phyloP scores from a whole-genome alignment of 2,888 invertebrate genomes.

The Eustalomyia histrio region DNA sequence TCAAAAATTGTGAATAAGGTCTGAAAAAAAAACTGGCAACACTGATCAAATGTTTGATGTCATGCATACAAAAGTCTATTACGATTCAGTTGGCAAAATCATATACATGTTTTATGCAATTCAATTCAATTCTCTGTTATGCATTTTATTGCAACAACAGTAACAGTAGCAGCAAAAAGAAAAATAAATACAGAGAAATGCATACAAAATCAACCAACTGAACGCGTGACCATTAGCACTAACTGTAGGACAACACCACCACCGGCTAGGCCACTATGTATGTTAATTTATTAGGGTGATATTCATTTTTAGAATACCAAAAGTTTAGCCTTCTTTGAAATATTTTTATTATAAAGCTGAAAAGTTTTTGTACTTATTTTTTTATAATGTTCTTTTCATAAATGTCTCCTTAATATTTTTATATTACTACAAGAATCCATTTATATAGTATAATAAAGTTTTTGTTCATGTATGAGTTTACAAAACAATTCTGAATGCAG shows the following conservation, averaged over 20 bases:
- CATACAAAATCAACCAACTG: constrained; percentile 41
- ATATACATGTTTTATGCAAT: constrained; percentile 21
- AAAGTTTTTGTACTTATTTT: no score
- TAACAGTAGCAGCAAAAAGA: constrained; percentile 1
- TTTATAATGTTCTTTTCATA: background rate
- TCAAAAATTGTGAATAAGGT: no score
- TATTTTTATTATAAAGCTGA: no score
- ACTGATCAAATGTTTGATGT: constrained; percentile 7
- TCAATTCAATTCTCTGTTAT: background rate
- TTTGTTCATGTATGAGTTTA: background rate
- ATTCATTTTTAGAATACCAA: background rate
- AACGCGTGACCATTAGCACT: constrained; percentile 51
- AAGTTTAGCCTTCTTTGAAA: no score
- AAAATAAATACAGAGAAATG: constrained; percentile 21
- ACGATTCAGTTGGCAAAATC: constrained; percentile 40
- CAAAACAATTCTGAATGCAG: background rate
- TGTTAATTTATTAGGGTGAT: background rate
- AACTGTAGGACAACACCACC: background rate
- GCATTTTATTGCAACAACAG: background rate
- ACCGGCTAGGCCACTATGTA: background rate
- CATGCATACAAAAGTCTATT: constrained; percentile 50
- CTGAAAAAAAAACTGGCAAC: no score
- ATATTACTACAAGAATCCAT: background rate
- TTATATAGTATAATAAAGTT: background rate
- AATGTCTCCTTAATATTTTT: background rate